Evolutionary conservation across 2,888 invertebrate species (phyloP).

Genomic region (Brachyptera risi): DNA sequence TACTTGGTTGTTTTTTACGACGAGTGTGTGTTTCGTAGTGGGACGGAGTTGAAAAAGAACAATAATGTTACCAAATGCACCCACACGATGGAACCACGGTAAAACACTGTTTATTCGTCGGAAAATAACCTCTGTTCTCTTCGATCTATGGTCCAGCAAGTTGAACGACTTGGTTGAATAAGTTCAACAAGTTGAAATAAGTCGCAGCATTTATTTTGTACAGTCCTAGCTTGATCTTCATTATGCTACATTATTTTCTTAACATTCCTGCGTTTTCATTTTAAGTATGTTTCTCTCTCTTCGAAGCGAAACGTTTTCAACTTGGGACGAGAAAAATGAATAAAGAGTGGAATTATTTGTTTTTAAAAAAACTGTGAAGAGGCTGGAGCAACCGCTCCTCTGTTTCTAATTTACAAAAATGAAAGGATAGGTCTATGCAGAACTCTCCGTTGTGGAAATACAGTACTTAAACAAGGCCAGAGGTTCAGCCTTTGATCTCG

Average conservation of each 20-base stretch:
- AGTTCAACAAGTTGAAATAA: slow-evolving; percentile 11
- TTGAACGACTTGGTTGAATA: no score
- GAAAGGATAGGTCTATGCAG: no score
- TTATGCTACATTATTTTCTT: slow-evolving; percentile 29
- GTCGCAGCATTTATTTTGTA: slow-evolving; percentile 19
- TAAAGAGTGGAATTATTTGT: neutral
- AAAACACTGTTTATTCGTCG: slow-evolving; percentile 16
- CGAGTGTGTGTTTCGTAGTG: slow-evolving; percentile 30
- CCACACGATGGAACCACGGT: slow-evolving; percentile 27
- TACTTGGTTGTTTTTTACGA: slow-evolving; percentile 25
- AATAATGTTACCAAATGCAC: slow-evolving; percentile 18
- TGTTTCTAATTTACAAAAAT: neutral
- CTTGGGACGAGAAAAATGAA: no score
- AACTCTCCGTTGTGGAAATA: no score
- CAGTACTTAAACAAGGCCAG: neutral
- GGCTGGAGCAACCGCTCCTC: no score
- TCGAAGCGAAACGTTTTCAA: slow-evolving; percentile 17
- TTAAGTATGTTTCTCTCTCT: slow-evolving; percentile 8
- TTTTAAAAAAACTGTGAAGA: neutral
- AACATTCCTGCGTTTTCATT: slow-evolving; percentile 29
- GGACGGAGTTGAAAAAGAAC: slow-evolving; percentile 14
- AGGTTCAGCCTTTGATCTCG: neutral
- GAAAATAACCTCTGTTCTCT: slow-evolving; percentile 22
- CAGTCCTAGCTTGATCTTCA: slow-evolving; percentile 12
- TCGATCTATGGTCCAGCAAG: neutral